Conservation (phyloP, 1,140 invertebrate genomes). For the Telenomus remus region DNA sequence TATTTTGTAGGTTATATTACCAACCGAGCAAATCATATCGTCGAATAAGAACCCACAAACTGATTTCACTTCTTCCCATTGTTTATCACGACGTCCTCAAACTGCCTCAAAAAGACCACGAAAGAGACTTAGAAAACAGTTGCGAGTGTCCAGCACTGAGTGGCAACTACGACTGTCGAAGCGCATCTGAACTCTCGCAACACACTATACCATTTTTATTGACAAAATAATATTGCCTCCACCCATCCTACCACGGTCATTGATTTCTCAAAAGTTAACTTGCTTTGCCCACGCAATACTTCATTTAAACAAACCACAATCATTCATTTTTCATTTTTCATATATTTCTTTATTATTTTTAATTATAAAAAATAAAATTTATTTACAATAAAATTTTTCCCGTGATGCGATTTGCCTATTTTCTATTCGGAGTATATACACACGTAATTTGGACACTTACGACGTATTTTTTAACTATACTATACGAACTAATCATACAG, state of each 20-base stretch:
- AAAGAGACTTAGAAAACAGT: slow-evolving; percentile 30
- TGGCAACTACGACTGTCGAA: slow-evolving; percentile 26
- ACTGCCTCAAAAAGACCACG: slow-evolving; percentile 29
- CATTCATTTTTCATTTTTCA: no score
- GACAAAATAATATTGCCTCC: slow-evolving; percentile 15
- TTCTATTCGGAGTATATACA: no score
- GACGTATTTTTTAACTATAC: no score
- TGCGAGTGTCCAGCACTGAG: slow-evolving; percentile 24
- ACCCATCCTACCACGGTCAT: slow-evolving; percentile 35
- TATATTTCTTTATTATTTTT: no score
- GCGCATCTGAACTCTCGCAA: slow-evolving; percentile 30
- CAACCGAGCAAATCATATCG: slow-evolving; percentile 67
- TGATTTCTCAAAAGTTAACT: slow-evolving; percentile 51
- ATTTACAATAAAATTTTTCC: no score
- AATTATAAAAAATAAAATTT: no score
- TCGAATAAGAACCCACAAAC: slow-evolving; percentile 64
- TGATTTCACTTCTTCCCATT: slow-evolving; percentile 67
- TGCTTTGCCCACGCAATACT: not conserved
- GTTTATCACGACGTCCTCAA: slow-evolving; percentile 22
- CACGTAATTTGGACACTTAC: no score
- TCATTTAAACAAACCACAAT: no score
- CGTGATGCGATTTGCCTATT: no score
- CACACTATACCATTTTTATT: slow-evolving; percentile 58
- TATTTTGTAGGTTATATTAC: slow-evolving; percentile 47
- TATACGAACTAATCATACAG: no score